These are phyloP conservation scores for Kryptopterus vitreolus DNA, from an alignment of 2,797 vertebrate genomes.

Conservation along the genomic window DNA sequence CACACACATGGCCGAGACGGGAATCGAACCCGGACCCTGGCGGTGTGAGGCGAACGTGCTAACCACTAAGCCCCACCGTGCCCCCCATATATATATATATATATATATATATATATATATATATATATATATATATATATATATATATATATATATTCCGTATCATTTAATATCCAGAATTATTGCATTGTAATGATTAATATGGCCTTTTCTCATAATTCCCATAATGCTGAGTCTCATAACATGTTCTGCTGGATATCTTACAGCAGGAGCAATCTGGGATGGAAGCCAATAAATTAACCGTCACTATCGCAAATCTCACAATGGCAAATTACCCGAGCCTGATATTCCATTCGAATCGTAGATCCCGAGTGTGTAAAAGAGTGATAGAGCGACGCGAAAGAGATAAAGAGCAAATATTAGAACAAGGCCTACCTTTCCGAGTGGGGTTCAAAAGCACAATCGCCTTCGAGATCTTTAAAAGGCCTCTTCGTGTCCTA, in stretches of 20 bases:
- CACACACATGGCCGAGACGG: too few relatives aligned
- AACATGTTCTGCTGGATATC: too few relatives aligned
- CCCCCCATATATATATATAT: too few relatives aligned
- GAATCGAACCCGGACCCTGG: too few relatives aligned
- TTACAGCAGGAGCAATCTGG: background rate
- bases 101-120: too few relatives aligned
- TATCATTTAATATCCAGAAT: background rate
- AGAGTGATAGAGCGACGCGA: background rate
- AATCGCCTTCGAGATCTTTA: background rate
- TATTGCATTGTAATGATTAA: background rate
- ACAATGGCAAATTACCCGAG: background rate
- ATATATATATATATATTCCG: background rate
- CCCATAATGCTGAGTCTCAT: background rate
- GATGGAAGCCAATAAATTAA: background rate
- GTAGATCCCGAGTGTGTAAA: background rate
- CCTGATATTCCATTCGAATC: background rate
- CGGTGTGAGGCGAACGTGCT: too few relatives aligned
- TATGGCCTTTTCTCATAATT: background rate
- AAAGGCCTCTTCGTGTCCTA: background rate
- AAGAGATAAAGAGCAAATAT: background rate
- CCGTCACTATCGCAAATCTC: background rate
- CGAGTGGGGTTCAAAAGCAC: background rate
- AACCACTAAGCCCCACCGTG: too few relatives aligned
- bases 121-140: too few relatives aligned
- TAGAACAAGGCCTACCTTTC: constrained; percentile 17